Evolutionary conservation across 1,140 invertebrate species (phyloP), one percentile per base, ranked within the genome.

Genomic region (Eriocheir sinensis): DNA sequence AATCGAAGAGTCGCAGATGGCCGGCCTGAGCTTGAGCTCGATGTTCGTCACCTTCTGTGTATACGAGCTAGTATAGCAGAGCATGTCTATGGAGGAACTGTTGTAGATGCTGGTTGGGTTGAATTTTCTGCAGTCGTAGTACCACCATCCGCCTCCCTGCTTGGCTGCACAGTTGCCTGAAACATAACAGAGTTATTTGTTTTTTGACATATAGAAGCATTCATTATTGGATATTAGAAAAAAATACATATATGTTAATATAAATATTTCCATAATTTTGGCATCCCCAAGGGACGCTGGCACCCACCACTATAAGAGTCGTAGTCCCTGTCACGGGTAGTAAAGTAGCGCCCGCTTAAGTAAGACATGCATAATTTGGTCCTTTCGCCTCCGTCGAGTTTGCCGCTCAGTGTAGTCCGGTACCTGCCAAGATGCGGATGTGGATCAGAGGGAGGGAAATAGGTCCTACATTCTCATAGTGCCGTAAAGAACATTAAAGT

Each of bases 291-390:
- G n/a, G n/a, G n/a, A n/a, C n/a, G n/a, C n/a, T 72, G 60, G 21
- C 0, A 89, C 34, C 21, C 38, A 91, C 89, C 48, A 2, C 3
- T 9, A 9, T 91, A 60, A n/a, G 32, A 8, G 48, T 91, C 89
- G 34, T 91, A 30, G 34, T 91, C 89, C 32, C 89, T 53, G n/a
- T 91, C 89, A 0, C 60, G 53, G 9, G 89, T 91, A n/a, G 89
- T 91, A 48, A 91, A 91, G 48, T 21, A 60, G 53, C 89, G 41
- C 8, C 30, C n/a, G 32, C 17, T 91, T 9, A 53, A 30, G 15
- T 36, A 53, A 6, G 6, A 9, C 15, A 91, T 17, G 15, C 89
- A 53, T 44, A 30, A 30, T 30, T 4, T 53, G 6, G 30, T 34
- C 15, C 48, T 91, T 44, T 0, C 6, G 41, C 21, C 27, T 38